These are phyloP conservation scores for Thymelicus lineola DNA, from an alignment of 2,888 invertebrate genomes.

Conservation along the genomic window DNA sequence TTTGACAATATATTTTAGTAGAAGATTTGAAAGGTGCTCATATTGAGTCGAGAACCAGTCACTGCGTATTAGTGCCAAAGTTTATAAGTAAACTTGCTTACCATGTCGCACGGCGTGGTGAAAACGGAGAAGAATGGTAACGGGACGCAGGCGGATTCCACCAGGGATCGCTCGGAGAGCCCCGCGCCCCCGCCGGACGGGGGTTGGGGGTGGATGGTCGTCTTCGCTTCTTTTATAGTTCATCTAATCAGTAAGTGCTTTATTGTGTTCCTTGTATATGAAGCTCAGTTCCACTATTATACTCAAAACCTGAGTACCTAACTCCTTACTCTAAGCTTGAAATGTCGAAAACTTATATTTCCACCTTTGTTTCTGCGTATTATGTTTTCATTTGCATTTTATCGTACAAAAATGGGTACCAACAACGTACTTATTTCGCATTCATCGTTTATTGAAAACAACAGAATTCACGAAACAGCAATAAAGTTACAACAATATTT, in stretches of 20 bases:
- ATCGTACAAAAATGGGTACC: too few relatives aligned
- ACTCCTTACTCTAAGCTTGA: not conserved
- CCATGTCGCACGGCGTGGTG: slow-evolving; percentile 75
- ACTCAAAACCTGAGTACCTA: not conserved
- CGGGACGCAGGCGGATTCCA: slow-evolving; percentile 58
- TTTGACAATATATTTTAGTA: slow-evolving; percentile 34
- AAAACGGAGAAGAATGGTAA: slow-evolving; percentile 71
- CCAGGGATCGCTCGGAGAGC: slow-evolving; percentile 63
- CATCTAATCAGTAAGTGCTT: slow-evolving; percentile 95
- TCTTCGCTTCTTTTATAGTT: slow-evolving; percentile 97
- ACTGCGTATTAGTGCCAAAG: slow-evolving; percentile 48
- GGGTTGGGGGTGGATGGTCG: slow-evolving; percentile 98
- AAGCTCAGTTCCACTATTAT: slow-evolving; percentile 12
- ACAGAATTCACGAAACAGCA: too few relatives aligned
- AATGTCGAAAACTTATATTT: not conserved
- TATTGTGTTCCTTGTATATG: slow-evolving; percentile 9
- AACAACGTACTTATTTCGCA: too few relatives aligned
- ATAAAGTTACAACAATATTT: too few relatives aligned
- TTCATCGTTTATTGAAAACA: too few relatives aligned
- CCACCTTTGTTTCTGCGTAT: not conserved
- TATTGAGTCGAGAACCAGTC: slow-evolving; percentile 23
- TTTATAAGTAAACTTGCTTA: slow-evolving; percentile 17
- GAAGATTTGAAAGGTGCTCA: slow-evolving; percentile 29
- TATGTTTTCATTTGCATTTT: too few relatives aligned
- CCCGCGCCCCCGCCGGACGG: slow-evolving; percentile 93